Conservation (phyloP, 2,888 invertebrate genomes). For the Nemoura dubitans region DNA sequence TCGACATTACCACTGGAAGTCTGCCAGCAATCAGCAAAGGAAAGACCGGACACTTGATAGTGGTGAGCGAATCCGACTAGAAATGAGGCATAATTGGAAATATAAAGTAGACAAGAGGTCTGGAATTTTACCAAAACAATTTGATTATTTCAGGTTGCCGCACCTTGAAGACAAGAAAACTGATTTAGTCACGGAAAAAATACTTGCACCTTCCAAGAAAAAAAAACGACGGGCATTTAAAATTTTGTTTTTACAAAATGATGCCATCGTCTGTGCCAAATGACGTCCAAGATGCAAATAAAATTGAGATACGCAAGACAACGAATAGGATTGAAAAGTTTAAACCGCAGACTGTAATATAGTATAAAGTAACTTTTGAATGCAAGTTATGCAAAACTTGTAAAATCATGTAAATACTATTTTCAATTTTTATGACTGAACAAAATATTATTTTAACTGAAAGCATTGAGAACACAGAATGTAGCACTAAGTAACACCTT, state of each 20-base stretch:
- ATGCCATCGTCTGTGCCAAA: slow-evolving; percentile 31
- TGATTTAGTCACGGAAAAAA: not conserved
- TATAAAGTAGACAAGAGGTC: no score
- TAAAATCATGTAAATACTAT: no score
- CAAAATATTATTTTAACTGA: no score
- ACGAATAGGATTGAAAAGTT: no score
- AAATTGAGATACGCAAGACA: not conserved
- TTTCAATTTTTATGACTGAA: no score
- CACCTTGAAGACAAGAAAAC: slow-evolving; percentile 27
- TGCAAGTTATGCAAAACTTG: no score
- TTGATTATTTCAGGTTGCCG: slow-evolving; percentile 42
- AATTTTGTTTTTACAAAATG: not conserved
- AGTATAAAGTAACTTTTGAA: no score
- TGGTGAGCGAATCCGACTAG: slow-evolving; percentile 64
- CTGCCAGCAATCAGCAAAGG: slow-evolving; percentile 79
- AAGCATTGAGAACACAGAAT: no score
- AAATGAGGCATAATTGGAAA: not conserved
- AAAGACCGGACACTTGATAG: slow-evolving; percentile 86
- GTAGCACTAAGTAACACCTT: no score
- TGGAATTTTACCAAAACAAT: no score
- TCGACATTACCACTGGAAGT: slow-evolving; percentile 81
- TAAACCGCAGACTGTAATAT: no score
- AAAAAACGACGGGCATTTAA: not conserved
- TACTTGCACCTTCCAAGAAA: not conserved
- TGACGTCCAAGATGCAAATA: not conserved